These are phyloP conservation scores for Hydrolagus affinis DNA, from an alignment of 2,113 vertebrate genomes.

Conservation along the genomic window DNA sequence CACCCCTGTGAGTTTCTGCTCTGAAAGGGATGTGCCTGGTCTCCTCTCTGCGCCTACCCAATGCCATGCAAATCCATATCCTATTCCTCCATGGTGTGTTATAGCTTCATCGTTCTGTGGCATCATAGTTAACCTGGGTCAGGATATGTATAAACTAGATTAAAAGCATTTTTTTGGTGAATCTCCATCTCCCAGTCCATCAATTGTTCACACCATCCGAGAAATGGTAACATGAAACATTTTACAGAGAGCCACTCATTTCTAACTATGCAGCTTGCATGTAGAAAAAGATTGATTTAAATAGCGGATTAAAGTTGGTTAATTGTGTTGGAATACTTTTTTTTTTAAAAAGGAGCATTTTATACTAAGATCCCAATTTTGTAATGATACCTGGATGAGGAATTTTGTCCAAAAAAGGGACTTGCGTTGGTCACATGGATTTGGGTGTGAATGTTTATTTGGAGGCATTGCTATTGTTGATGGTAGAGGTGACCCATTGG, in stretches of 20 bases:
- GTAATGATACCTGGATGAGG: neutral
- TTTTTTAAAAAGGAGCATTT: no score
- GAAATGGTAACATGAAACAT: constrained; percentile 14
- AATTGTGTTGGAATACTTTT: neutral
- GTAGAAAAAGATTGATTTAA: neutral
- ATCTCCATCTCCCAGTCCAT: neutral
- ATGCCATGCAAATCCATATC: neutral
- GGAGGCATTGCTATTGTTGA: neutral
- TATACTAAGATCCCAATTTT: neutral
- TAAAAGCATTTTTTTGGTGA: neutral
- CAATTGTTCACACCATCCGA: neutral
- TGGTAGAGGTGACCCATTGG: neutral
- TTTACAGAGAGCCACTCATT: constrained; percentile 1
- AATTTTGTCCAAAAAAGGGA: neutral
- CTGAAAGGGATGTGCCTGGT: neutral
- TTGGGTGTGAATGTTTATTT: neutral
- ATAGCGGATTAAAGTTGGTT: neutral
- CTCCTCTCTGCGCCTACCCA: neutral
- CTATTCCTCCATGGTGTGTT: neutral
- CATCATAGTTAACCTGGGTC: neutral
- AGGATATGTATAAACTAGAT: neutral
- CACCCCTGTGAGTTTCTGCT: no score
- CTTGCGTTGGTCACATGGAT: neutral
- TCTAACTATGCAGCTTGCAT: neutral
- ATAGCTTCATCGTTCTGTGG: neutral